Percentiles rank a stretch among this genome's conserved stretches.
Conservation (phyloP, 2,797 vertebrate species). For the Acanthornis magna region DNA sequence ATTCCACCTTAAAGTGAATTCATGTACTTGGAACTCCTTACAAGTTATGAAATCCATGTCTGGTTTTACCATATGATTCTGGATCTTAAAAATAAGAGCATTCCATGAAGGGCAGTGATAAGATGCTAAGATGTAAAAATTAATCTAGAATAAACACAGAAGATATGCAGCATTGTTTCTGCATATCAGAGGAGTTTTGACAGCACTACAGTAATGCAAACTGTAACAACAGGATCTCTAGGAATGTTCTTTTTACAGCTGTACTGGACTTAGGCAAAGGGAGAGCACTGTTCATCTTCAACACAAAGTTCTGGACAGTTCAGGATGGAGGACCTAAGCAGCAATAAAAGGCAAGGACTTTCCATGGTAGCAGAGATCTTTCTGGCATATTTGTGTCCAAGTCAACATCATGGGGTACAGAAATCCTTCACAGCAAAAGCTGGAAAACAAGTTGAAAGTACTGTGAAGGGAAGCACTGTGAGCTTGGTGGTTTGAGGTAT, state of each 20-base stretch:
- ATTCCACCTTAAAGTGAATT: background rate
- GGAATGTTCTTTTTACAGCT: background rate
- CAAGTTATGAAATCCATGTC: background rate
- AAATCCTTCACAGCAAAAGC: background rate
- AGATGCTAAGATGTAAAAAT: constrained; percentile 10
- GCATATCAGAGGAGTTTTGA: background rate
- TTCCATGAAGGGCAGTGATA: constrained; percentile 8
- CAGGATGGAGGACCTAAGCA: background rate
- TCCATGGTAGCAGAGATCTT: background rate
- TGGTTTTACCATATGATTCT: background rate
- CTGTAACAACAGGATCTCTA: background rate
- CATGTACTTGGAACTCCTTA: background rate
- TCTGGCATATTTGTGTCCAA: background rate
- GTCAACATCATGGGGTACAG: background rate
- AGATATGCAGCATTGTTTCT: background rate
- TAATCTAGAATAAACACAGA: background rate
- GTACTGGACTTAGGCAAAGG: background rate
- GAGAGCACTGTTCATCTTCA: background rate
- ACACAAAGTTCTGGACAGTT: background rate
- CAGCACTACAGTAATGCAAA: background rate
- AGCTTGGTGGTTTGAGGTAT: background rate
- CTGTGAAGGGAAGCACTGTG: background rate
- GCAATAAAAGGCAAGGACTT: background rate
- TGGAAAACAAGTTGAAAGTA: background rate
- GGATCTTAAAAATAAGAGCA: background rate